Base-by-base conservation (phyloP, 1,140 invertebrate species). In the Adelges cooleyi region DNA sequence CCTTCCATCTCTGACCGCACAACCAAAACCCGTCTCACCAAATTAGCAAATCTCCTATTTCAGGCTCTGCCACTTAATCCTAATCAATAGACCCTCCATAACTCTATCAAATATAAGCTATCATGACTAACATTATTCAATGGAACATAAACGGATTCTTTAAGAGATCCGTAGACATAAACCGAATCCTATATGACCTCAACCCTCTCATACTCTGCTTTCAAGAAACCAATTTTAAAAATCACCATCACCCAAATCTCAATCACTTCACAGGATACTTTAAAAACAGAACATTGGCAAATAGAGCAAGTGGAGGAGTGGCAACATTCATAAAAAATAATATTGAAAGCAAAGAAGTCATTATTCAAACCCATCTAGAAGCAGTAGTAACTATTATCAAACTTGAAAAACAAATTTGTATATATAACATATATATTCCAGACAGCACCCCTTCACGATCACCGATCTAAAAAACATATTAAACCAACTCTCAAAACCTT, bases 361-460 rank as follows among this genome's bases (percentile, higher is more conserved):
- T 0, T 0, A 52, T 52, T 10, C 6, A 2, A 17, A 48, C 44
- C 22, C 10, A 65, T 13, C 27, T 49, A 29, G 23, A 65, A 51
- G 33, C 27, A 42, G 18, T 59, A 15, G 54, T 40, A 8, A 23
- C 46, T 1, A 1, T 42, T 13, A 11, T 49, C 15, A 9, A 65
- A 27, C 10, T 48, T 13, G 3, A 40, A n/a, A 18, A 48, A n/a
- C 11, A 1, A 27, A 48, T 65, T 1, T 13, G 18, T 13, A 38
- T 65, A 5, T 65, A 48, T 11, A 50, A 48, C 15, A 65, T 65
- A 0, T 50, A 50, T 13, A 65, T 50, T 22, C 62, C 44, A 10
- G 18, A 33, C 17, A 65, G 49, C 8, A 38, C 23, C 9, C 8
- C 0, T 29, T 65, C 20, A 38, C 33, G 1, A 36, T 3, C 0